Evolutionary conservation across 2,888 invertebrate genomes (phyloP).

Genomic region (Drosophila antonietae): DNA sequence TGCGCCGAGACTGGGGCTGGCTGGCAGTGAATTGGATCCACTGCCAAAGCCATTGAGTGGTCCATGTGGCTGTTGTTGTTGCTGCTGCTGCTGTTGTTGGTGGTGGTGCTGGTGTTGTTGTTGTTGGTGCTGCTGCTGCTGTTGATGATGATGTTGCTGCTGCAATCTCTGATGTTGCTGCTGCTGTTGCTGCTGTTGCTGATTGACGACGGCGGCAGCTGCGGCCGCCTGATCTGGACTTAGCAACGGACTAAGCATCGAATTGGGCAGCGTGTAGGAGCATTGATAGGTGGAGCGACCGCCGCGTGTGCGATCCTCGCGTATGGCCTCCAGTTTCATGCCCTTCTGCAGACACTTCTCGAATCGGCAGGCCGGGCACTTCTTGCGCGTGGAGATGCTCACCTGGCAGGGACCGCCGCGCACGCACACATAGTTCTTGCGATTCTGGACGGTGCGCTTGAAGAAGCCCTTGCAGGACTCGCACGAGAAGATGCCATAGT

Average conservation of each 20-base stretch:
- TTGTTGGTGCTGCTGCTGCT: conserved; percentile 52
- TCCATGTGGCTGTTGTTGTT: conserved; percentile 46
- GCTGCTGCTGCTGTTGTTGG: conserved; percentile 56
- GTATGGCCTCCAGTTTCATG: conserved; percentile 98
- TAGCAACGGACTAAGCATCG: conserved; percentile 86
- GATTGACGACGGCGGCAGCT: conserved; percentile 50
- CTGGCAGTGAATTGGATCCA: conserved; percentile 60
- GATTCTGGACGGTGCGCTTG: conserved; percentile 98
- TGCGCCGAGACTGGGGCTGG: conserved; percentile 82
- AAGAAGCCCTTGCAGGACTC: conserved; percentile 99
- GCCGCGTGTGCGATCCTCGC: conserved; percentile 97
- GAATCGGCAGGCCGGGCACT: conserved; percentile 98
- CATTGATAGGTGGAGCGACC: conserved; percentile 98
- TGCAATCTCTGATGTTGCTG: conserved; percentile 44
- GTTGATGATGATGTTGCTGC: conserved; percentile 54
- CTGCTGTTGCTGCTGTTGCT: conserved; percentile 55
- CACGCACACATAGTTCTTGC: conserved; percentile 97
- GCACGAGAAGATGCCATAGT: conserved; percentile 99
- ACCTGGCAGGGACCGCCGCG: conserved; percentile 96
- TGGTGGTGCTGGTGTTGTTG: conserved; percentile 56
- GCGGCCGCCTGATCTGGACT: conserved; percentile 84
- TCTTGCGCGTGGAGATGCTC: conserved; percentile 96
- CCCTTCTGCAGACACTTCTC: conserved; percentile 98
- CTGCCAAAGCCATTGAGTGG: conserved; percentile 61
- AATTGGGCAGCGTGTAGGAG: conserved; percentile 93